Conservation (phyloP, 2,797 vertebrate genomes). For the Molothrus ater region DNA sequence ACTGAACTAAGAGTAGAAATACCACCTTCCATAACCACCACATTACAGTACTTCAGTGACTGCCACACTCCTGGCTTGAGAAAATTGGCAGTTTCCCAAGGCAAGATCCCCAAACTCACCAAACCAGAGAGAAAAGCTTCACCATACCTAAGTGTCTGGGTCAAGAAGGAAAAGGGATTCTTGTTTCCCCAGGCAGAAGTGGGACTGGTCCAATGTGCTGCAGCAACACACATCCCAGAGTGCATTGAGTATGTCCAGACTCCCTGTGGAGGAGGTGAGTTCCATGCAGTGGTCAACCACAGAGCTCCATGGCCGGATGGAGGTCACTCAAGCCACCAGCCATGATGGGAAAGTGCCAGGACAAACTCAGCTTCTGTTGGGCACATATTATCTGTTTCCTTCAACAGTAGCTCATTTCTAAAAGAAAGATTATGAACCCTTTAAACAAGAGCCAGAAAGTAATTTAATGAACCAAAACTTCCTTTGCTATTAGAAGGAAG, state of each 20-base stretch:
- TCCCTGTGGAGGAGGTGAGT: fast-evolving
- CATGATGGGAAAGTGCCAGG: not conserved
- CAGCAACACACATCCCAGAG: not conserved
- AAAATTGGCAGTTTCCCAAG: not conserved
- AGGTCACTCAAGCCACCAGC: not conserved
- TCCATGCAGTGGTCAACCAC: not conserved
- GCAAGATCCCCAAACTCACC: not conserved
- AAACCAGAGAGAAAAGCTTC: not conserved
- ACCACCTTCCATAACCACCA: not conserved
- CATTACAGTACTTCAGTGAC: not conserved
- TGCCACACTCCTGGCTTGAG: not conserved
- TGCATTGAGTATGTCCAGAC: not conserved
- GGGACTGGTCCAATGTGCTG: not conserved
- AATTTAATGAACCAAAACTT: not conserved
- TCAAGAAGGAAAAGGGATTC: not conserved
- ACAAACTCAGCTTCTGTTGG: not conserved
- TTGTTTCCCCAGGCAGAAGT: not conserved
- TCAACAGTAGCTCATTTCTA: not conserved
- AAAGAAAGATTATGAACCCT: not conserved
- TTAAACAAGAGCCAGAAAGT: not conserved
- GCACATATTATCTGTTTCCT: not conserved
- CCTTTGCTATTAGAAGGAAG: not conserved
- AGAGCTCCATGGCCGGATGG: not conserved
- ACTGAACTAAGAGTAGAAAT: not conserved
- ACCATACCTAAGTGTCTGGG: not conserved